Percentiles rank a stretch among this genome's conserved stretches.
Evolutionary conservation across 2,888 invertebrate species (phyloP).

Genomic region (Sisyra terminalis): DNA sequence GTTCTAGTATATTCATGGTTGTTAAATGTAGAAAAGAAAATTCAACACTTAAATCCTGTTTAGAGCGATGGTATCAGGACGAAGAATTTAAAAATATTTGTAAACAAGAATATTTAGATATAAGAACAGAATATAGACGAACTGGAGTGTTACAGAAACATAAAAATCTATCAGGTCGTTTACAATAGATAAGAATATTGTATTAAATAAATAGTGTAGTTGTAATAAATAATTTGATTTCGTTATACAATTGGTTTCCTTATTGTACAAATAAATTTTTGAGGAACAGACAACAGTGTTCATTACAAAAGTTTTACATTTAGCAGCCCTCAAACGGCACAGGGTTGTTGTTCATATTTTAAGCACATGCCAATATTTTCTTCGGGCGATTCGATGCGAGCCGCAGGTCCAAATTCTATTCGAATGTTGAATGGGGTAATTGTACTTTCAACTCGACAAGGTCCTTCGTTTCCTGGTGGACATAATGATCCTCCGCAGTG

Average conservation of each 20-base stretch:
- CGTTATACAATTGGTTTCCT: no score
- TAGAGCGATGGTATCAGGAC: slow-evolving; percentile 60
- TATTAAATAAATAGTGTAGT: no score
- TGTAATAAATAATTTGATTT: no score
- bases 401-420: slow-evolving; percentile 57
- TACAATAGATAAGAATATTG: no score
- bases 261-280: no score
- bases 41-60: slow-evolving; percentile 47
- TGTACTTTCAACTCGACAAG: slow-evolving; percentile 56
- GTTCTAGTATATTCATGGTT: slow-evolving; percentile 48
- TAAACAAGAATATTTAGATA: slow-evolving; percentile 61
- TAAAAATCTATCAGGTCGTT: background rate
- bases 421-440: slow-evolving; percentile 63
- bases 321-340: no score
- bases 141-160: slow-evolving; percentile 55
- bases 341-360: slow-evolving; percentile 53
- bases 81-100: slow-evolving; percentile 57
- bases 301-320: no score
- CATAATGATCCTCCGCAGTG: slow-evolving; percentile 67
- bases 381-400: slow-evolving; percentile 50
- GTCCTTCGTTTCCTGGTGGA: slow-evolving; percentile 27
- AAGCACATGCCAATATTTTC: slow-evolving; percentile 72
- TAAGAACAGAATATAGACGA: slow-evolving; percentile 64
- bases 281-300: no score
- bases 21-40: slow-evolving; percentile 61